Evolutionary conservation across 2,888 invertebrate species (phyloP).

Genomic region (Phania funesta): DNA sequence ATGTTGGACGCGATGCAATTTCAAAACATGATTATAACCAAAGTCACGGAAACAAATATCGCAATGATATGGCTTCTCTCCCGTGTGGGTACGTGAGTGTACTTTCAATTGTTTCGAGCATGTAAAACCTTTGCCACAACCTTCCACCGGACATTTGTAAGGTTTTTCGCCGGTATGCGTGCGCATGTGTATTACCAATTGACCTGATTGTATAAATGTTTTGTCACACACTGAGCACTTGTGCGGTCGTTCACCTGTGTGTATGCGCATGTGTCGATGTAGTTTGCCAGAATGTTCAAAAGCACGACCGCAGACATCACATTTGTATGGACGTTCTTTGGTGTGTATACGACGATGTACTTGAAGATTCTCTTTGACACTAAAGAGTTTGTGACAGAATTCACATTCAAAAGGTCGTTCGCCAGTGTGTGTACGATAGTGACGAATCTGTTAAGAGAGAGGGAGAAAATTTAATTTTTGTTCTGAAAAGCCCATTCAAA

Average conservation of each 20-base stretch:
- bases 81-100: slow-evolving; percentile 94
- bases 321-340: slow-evolving; percentile 94
- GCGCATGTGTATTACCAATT: slow-evolving; percentile 93
- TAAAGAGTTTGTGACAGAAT: slow-evolving; percentile 95
- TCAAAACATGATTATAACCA: slow-evolving; percentile 94
- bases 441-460: slow-evolving; percentile 81
- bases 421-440: slow-evolving; percentile 94
- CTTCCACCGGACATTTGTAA: slow-evolving; percentile 90
- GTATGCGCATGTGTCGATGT: slow-evolving; percentile 94
- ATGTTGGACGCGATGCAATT: slow-evolving; percentile 93
- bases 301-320: slow-evolving; percentile 92
- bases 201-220: slow-evolving; percentile 95
- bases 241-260: slow-evolving; percentile 93
- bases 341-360: slow-evolving; percentile 95
- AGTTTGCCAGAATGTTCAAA: slow-evolving; percentile 95
- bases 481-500: neutral
- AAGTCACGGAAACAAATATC: slow-evolving; percentile 95
- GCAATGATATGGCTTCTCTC: slow-evolving; percentile 94
- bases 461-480: neutral
- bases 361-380: slow-evolving; percentile 94
- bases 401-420: slow-evolving; percentile 95
- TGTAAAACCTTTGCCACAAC: slow-evolving; percentile 94
- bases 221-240: slow-evolving; percentile 93
- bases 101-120: slow-evolving; percentile 95
- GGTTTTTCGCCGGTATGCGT: slow-evolving; percentile 94